These are phyloP conservation scores for Zoanthus sansibaricus DNA, from an alignment of 92 coral and sea anemone genomes.

Conservation along the genomic window DNA sequence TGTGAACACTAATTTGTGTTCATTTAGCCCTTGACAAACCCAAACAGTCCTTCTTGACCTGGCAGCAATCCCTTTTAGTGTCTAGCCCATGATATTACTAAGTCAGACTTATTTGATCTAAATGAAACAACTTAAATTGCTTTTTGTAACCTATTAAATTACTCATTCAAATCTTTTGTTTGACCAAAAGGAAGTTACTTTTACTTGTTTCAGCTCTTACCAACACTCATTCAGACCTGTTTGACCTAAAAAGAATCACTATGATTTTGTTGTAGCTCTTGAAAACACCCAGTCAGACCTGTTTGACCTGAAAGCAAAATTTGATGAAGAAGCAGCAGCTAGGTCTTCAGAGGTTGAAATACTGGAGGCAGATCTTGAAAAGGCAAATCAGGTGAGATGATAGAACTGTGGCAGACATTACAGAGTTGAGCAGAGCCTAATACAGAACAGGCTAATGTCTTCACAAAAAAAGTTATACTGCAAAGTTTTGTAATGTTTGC, in stretches of 20 bases:
- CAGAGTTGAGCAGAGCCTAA: too few relatives aligned
- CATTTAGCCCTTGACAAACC: too few relatives aligned
- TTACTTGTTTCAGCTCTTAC: constrained; percentile 62
- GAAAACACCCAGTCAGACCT: constrained; percentile 92
- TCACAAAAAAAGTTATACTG: too few relatives aligned
- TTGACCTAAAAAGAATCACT: background rate
- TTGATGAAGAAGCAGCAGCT: constrained; percentile 95
- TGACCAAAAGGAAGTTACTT: background rate
- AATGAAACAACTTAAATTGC: too few relatives aligned
- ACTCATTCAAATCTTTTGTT: too few relatives aligned
- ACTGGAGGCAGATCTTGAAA: constrained; percentile 93
- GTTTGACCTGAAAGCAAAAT: constrained; percentile 94
- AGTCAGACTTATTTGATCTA: background rate
- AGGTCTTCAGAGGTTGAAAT: constrained; percentile 95
- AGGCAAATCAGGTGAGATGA: constrained; percentile 81
- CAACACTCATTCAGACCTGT: too few relatives aligned
- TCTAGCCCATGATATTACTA: background rate
- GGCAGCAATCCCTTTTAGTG: background rate
- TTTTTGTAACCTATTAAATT: too few relatives aligned
- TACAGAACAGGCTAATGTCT: too few relatives aligned
- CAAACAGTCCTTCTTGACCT: too few relatives aligned
- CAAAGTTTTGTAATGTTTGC: too few relatives aligned
- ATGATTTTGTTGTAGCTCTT: constrained; percentile 64
- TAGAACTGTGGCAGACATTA: background rate
- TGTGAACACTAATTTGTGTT: too few relatives aligned